Conservation (phyloP, 2,888 invertebrate species). For the Orchesellides sinensis region DNA sequence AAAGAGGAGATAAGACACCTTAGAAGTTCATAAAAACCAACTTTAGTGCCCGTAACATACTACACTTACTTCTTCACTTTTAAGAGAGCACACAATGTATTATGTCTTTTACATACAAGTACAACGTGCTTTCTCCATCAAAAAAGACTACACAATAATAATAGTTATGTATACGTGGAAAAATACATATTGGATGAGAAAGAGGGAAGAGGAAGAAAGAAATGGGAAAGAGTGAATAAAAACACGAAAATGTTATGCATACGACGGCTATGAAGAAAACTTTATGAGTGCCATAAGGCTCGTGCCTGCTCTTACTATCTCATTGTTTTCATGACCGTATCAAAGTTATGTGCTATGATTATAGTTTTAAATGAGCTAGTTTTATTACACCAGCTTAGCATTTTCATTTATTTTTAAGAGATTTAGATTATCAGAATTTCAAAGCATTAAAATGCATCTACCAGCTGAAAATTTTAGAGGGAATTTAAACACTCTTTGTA, state of each 20-base stretch:
- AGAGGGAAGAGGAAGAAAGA: conserved; percentile 35
- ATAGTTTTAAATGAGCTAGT: conserved; percentile 59
- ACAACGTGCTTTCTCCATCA: conserved; percentile 32
- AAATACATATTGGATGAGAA: conserved; percentile 8
- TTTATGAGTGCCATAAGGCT: conserved; percentile 53
- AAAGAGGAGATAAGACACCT: conserved; percentile 72
- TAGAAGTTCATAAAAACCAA: conserved; percentile 70
- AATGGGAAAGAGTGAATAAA: conserved; percentile 47
- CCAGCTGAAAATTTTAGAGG: no score
- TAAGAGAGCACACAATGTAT: not conserved
- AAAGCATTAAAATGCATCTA: no score
- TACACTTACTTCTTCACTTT: conserved; percentile 18
- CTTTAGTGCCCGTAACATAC: conserved; percentile 52
- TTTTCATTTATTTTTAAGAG: conserved; percentile 62
- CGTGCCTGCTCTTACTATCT: conserved; percentile 1
- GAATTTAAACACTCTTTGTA: no score
- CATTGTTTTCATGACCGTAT: conserved; percentile 15
- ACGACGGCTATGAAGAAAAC: conserved; percentile 51
- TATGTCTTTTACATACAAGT: not conserved
- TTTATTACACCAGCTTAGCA: conserved; percentile 59
- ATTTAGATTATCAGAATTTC: conserved; percentile 24
- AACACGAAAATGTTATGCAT: conserved; percentile 53
- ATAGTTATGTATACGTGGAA: not conserved
- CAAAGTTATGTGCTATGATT: conserved; percentile 24
- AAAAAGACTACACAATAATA: not conserved